A percentile compares a stretch with the other conserved stretches of the same genome.
These are phyloP conservation scores for Phoenicopterus ruber DNA, from an alignment of 2,113 vertebrate species.

Conservation along the genomic window DNA sequence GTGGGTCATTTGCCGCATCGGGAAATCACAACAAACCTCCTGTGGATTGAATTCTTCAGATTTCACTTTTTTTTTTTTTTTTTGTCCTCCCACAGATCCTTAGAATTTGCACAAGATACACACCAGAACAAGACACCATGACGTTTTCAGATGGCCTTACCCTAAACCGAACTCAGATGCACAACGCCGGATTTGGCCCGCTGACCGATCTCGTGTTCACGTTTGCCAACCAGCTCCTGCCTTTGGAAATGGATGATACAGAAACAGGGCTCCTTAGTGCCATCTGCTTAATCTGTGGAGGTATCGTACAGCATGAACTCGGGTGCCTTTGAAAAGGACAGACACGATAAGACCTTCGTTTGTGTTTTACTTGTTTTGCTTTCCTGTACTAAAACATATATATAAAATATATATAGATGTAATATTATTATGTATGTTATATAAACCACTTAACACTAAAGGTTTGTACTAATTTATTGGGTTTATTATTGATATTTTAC, in stretches of 20 bases:
- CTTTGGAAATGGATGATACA: conserved; percentile 94
- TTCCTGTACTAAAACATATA: background rate
- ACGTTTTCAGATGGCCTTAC: conserved; percentile 95
- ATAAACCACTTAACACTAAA: background rate
- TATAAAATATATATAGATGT: too few relatives aligned
- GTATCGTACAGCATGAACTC: conserved; percentile 56
- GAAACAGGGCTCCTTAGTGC: conserved; percentile 95
- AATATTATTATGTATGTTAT: background rate
- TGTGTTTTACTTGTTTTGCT: background rate
- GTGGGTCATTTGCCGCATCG: accelerated
- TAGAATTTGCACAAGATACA: conserved; percentile 94
- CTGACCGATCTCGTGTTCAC: conserved; percentile 95
- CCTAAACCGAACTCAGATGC: conserved; percentile 94
- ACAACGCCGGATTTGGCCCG: conserved; percentile 93
- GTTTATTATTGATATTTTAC: background rate
- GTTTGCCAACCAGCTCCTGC: conserved; percentile 93
- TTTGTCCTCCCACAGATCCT: conserved; percentile 78
- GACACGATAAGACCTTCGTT: background rate
- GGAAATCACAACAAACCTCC: background rate
- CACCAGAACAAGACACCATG: conserved; percentile 95
- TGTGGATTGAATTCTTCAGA: background rate
- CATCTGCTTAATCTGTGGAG: conserved; percentile 96
- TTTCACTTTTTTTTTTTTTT: background rate
- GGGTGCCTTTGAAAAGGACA: background rate
- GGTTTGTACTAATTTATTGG: background rate